Evolutionary conservation across 2,888 invertebrate genomes (phyloP), one percentile per base, ranked within the genome.

Genomic region (Lacanobia oleracea): DNA sequence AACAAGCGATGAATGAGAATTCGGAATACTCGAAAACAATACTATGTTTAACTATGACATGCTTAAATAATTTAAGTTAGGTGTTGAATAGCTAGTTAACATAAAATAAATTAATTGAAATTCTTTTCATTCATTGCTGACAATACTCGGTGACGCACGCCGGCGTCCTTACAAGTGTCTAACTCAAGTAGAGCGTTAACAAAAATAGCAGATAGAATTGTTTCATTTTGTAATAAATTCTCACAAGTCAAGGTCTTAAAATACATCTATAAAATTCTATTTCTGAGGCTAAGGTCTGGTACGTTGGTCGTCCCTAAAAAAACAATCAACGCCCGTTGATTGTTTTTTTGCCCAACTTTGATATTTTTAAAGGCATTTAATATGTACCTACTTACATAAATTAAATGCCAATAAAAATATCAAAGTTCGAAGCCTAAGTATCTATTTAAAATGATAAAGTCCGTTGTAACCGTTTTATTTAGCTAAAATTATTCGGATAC

Each of bases 91-190:
- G 69, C 67, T 75, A 75, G 73, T 77, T 77, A 76, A 75, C 74
- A 81, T 84, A 76, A 80, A 83, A 81, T 83, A 77, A 86, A 85
- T 83, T 76, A 69, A 77, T 81, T 69, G 50, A 72, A 82, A 86
- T 83, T 74, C 81, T 80, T 83, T 79, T 80, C 77, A 81, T 81
- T 80, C 64, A 78, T 56, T 76, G 64, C 61, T 77, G 69, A 77
- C 81, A 81, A 87, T 83, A 73, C 79, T 14, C 70, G 82, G 56
- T 88, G 88, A 87, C 88, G 86, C 86, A 87, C 79, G 54, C 23
- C 66, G 56, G 43, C 62, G 82, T 79, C 79, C 70, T 75, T 75
- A 74, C 65, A 59, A 63, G 45, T 78, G 66, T 77, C 77, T 69
- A 81, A 56, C 63, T 67, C 57, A 67, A 51, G 40, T 66, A 68